These are phyloP conservation scores for Pyralis farinalis DNA, from an alignment of 2,888 invertebrate species.

Conservation along the genomic window DNA sequence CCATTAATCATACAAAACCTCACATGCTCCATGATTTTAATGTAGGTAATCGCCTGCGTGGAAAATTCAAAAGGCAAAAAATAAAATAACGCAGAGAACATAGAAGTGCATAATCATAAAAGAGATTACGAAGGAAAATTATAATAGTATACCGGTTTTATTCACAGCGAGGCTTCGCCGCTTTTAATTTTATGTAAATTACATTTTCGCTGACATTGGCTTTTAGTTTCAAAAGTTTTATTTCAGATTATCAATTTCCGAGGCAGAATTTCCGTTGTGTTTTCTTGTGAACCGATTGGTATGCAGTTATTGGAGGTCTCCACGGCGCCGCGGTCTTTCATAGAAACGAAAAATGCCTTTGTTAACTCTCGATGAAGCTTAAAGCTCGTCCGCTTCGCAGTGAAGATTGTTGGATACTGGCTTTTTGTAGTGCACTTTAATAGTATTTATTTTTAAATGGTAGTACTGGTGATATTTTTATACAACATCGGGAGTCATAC, in stretches of 20 bases:
- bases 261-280: no score
- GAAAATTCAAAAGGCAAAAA: slow-evolving; percentile 35
- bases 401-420: no score
- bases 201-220: neutral
- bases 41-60: slow-evolving; percentile 37
- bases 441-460: no score
- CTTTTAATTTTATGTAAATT: slow-evolving; percentile 34
- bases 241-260: no score
- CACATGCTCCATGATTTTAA: slow-evolving; percentile 38
- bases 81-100: slow-evolving; percentile 14
- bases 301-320: neutral
- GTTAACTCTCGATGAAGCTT: slow-evolving; percentile 1
- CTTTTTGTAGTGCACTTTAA: no score
- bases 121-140: slow-evolving; percentile 26
- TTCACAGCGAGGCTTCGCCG: slow-evolving; percentile 17
- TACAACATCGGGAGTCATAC: no score
- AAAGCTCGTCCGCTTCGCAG: neutral
- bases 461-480: no score
- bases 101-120: slow-evolving; percentile 30
- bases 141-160: slow-evolving; percentile 17
- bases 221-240: no score
- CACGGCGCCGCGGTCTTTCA: neutral
- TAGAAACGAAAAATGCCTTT: neutral
- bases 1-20: slow-evolving; percentile 48
- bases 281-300: neutral